A percentile compares a stretch with the other conserved stretches of the same genome.
phyloP scores from a whole-genome alignment of 1,140 invertebrate species.

The Anthonomus grandis region DNA sequence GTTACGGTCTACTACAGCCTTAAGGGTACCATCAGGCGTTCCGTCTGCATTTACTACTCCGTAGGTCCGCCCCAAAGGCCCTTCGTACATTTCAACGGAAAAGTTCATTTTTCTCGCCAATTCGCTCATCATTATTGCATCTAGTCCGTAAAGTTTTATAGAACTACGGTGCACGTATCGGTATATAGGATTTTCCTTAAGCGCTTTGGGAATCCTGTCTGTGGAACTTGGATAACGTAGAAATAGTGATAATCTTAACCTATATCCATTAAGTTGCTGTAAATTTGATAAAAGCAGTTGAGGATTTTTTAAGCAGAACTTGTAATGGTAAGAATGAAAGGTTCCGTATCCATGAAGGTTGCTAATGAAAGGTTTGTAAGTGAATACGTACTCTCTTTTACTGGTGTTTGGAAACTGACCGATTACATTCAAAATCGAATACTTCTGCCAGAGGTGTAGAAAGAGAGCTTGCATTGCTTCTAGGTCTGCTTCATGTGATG shows the following conservation, averaged over 20 bases:
- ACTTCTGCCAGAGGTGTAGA: conserved; percentile 24
- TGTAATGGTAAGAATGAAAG: conserved; percentile 1
- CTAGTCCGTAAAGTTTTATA: conserved; percentile 22
- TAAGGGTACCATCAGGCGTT: conserved; percentile 14
- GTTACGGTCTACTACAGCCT: not conserved
- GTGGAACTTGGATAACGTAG: conserved; percentile 14
- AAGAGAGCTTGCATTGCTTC: not conserved
- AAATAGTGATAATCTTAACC: conserved; percentile 14
- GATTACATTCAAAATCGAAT: conserved; percentile 14
- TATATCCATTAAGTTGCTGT: conserved; percentile 16
- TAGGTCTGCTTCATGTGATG: not conserved
- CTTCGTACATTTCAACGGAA: not conserved
- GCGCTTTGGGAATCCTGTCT: not conserved
- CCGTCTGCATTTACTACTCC: conserved; percentile 10
- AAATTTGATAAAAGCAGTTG: conserved; percentile 7
- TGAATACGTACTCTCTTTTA: conserved; percentile 1
- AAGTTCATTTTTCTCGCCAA: conserved; percentile 21
- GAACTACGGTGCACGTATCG: no score
- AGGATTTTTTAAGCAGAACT: not conserved
- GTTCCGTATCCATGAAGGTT: conserved; percentile 9
- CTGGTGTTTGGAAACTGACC: conserved; percentile 14
- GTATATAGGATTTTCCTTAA: conserved; percentile 4
- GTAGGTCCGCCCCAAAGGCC: not conserved
- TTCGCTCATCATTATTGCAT: conserved; percentile 11
- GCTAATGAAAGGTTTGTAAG: conserved; percentile 15